Conservation (phyloP, 2,888 invertebrate genomes). For the Lutraria lutraria region DNA sequence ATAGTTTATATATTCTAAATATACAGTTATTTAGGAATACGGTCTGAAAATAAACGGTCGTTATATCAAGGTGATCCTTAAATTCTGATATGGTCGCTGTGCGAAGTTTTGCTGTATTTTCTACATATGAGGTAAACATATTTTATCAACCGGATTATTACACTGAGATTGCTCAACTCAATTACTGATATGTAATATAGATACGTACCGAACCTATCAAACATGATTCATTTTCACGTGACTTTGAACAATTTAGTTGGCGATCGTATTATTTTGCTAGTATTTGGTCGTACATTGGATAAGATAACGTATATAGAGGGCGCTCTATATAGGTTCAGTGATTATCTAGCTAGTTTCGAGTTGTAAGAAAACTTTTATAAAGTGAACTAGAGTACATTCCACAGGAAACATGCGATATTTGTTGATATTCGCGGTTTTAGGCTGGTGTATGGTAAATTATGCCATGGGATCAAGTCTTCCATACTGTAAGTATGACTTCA, state of each 20-base stretch:
- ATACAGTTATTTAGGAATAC: too few species aligned
- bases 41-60: too few species aligned
- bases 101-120: too few species aligned
- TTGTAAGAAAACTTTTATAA: background rate
- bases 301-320: background rate
- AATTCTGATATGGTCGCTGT: too few species aligned
- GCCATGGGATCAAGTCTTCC: background rate
- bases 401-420: slow-evolving; percentile 17
- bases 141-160: background rate
- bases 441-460: background rate
- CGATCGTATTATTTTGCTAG: background rate
- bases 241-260: background rate
- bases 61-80: too few species aligned
- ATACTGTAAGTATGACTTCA: background rate
- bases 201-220: background rate
- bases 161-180: background rate
- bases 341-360: background rate
- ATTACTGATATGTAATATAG: background rate
- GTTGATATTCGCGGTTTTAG: background rate
- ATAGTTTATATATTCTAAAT: too few species aligned
- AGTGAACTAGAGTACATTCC: background rate
- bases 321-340: background rate
- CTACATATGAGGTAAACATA: too few species aligned
- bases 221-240: background rate
- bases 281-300: background rate